Evolutionary conservation across 2,888 invertebrate genomes (phyloP).

Genomic region (Erebia epiphron): DNA sequence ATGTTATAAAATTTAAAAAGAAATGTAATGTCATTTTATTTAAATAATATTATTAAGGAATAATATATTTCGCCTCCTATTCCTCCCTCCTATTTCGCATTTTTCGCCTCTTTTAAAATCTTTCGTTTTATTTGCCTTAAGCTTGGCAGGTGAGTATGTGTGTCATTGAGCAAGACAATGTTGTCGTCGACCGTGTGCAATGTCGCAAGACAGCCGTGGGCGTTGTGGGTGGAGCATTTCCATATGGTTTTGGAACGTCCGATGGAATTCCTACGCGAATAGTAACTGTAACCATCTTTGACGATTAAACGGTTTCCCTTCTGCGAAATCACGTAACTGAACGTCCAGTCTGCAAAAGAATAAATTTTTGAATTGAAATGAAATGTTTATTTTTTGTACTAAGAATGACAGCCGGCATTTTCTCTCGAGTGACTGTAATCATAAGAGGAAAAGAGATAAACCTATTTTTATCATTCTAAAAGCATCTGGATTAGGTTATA

Average conservation of each 20-base stretch:
- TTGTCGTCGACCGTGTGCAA: slow-evolving; percentile 2
- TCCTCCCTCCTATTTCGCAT: too few relatives aligned
- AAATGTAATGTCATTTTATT: too few relatives aligned
- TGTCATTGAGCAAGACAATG: background rate
- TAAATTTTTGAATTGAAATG: too few relatives aligned
- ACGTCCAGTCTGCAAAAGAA: background rate
- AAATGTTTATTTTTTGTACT: too few relatives aligned
- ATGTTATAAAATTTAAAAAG: too few relatives aligned
- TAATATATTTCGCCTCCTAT: too few relatives aligned
- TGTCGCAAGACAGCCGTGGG: slow-evolving; percentile 10
- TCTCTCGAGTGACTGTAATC: too few relatives aligned
- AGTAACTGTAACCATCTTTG: slow-evolving; percentile 11
- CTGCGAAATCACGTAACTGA: background rate
- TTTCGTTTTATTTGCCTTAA: background rate
- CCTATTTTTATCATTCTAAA: too few relatives aligned
- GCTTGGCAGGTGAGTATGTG: background rate
- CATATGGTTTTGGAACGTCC: background rate
- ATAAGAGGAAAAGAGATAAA: too few relatives aligned
- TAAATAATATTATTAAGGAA: background rate
- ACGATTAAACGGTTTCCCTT: slow-evolving; percentile 13
- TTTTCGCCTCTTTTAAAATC: too few relatives aligned
- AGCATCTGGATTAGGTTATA: too few relatives aligned
- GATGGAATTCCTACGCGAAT: background rate
- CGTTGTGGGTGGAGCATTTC: slow-evolving; percentile 16
- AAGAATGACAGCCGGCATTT: too few relatives aligned